Evolutionary conservation across 2,797 vertebrate genomes (phyloP).

Genomic region (Chromis chromis): DNA sequence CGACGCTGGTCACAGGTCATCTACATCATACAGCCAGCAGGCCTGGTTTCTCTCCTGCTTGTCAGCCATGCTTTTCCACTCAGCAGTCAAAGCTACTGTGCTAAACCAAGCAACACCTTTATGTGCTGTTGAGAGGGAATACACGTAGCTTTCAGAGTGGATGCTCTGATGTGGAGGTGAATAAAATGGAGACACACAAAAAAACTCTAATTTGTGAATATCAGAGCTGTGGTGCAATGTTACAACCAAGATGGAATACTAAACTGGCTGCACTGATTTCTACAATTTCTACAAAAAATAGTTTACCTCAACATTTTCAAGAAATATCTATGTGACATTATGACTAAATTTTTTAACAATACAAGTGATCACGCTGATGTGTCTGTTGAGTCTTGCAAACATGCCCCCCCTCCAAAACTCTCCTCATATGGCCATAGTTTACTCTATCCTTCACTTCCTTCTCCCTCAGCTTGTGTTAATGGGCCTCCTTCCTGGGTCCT

Average conservation of each 20-base stretch:
- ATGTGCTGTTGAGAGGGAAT: not conserved
- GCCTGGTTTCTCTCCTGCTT: constrained; percentile 54
- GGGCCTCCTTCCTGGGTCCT: constrained; percentile 63
- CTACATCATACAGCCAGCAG: constrained; percentile 55
- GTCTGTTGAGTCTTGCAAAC: constrained; percentile 30
- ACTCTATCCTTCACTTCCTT: constrained; percentile 46
- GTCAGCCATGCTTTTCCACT: constrained; percentile 48
- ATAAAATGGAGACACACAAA: constrained; percentile 6
- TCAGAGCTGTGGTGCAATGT: not conserved
- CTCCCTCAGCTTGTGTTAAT: constrained; percentile 73
- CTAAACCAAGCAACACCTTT: constrained; percentile 36
- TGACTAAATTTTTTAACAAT: constrained; percentile 3
- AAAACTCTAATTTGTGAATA: not conserved
- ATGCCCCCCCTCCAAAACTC: not conserved
- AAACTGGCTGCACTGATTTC: not conserved
- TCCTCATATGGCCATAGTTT: constrained; percentile 55
- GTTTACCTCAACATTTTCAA: not conserved
- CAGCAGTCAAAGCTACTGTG: constrained; percentile 42
- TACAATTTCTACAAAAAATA: not conserved
- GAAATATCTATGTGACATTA: not conserved
- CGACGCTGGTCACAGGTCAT: constrained; percentile 67
- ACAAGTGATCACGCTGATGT: not conserved
- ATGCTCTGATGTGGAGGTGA: constrained; percentile 6
- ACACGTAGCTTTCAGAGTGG: not conserved
- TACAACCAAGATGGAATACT: not conserved